Conservation (phyloP, 2,888 invertebrate species). For the Elmis aenea region DNA sequence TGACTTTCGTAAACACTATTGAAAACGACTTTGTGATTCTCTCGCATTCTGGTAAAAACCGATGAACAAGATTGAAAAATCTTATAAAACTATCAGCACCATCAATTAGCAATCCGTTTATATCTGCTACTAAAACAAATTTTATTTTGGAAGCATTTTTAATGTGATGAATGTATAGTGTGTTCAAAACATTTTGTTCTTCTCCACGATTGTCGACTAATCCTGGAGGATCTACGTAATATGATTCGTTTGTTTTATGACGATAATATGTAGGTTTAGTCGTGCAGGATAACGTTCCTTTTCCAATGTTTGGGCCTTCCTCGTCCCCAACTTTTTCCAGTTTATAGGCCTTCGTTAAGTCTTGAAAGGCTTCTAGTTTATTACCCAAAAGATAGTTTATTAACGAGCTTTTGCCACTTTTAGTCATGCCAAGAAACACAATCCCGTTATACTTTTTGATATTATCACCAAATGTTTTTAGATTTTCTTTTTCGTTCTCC, state of each 20-base stretch:
- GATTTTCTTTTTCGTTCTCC: slow-evolving; percentile 7
- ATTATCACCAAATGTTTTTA: slow-evolving; percentile 8
- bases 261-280: slow-evolving; percentile 3
- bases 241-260: neutral
- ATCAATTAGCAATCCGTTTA: no score
- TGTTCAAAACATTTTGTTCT: slow-evolving; percentile 9
- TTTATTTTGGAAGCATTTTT: slow-evolving; percentile 8
- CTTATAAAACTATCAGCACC: no score
- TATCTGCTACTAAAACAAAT: slow-evolving; percentile 7
- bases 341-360: slow-evolving; percentile 4
- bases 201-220: slow-evolving; percentile 14
- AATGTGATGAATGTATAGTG: slow-evolving; percentile 12
- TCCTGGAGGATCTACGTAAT: slow-evolving; percentile 10
- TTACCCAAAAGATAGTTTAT: slow-evolving; percentile 6
- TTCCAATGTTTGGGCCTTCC: slow-evolving; percentile 8
- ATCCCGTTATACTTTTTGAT: slow-evolving; percentile 8
- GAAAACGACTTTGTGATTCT: no score
- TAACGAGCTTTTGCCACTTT: slow-evolving; percentile 12
- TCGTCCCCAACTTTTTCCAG: neutral
- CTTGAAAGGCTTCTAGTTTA: slow-evolving; percentile 6
- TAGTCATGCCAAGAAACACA: no score
- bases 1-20: no score
- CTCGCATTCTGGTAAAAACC: no score
- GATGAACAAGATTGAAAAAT: no score
- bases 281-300: slow-evolving; percentile 8